These are phyloP conservation scores for Atherinosoma microstoma DNA, from an alignment of 2,797 vertebrate genomes.

Conservation along the genomic window DNA sequence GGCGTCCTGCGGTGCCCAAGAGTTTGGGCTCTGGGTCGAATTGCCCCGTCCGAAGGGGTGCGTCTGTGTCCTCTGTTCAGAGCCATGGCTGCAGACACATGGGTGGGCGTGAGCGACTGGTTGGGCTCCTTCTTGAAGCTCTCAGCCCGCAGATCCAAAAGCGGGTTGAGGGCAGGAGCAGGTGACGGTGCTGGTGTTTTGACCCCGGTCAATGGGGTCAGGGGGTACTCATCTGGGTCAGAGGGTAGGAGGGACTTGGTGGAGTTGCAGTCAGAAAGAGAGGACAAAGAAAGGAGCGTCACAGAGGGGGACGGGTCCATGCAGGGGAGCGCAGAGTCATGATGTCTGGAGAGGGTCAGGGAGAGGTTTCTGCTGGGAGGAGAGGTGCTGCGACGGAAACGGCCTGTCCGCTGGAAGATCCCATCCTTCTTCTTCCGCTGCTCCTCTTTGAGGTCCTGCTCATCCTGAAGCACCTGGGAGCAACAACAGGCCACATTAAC, in stretches of 20 bases:
- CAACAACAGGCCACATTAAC: not conserved
- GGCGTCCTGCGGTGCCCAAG: conserved; percentile 84
- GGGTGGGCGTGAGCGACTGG: conserved; percentile 92
- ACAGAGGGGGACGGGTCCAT: conserved; percentile 84
- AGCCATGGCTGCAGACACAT: conserved; percentile 85
- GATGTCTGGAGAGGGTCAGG: conserved; percentile 79
- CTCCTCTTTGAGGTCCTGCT: conserved; percentile 84
- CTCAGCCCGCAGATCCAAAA: conserved; percentile 90
- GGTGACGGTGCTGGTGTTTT: conserved; percentile 48
- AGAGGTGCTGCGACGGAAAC: conserved; percentile 80
- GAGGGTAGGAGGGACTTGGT: conserved; percentile 91
- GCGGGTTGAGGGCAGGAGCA: conserved; percentile 81
- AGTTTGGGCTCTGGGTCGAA: conserved; percentile 84
- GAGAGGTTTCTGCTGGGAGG: conserved; percentile 82
- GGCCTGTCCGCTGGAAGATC: conserved; percentile 87
- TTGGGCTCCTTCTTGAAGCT: conserved; percentile 93
- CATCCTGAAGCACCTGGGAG: conserved; percentile 85
- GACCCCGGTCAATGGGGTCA: conserved; percentile 55
- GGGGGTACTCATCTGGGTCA: conserved; percentile 85
- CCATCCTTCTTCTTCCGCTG: conserved; percentile 86
- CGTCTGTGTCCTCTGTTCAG: conserved; percentile 87
- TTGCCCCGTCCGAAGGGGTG: conserved; percentile 89
- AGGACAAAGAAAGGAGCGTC: conserved; percentile 90
- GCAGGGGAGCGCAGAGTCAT: conserved; percentile 77
- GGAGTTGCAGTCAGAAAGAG: conserved; percentile 92